Conservation (phyloP, 1,140 invertebrate genomes). For the Andricus grossulariae region DNA sequence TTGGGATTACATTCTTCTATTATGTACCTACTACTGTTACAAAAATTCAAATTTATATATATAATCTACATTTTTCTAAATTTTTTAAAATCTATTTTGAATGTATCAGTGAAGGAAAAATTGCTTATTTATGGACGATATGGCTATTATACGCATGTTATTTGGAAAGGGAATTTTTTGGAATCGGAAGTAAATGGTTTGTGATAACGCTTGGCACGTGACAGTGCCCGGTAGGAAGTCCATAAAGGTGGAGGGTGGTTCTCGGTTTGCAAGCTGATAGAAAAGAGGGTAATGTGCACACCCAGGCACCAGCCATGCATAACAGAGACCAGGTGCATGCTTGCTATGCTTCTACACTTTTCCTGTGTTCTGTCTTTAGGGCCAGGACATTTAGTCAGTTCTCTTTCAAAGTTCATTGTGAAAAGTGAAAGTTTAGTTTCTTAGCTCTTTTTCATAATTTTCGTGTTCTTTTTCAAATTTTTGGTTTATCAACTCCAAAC, state of each 20-base stretch:
- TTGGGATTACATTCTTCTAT: too few relatives aligned
- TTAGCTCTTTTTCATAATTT: background rate
- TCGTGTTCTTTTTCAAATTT: too few relatives aligned
- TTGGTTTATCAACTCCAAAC: too few relatives aligned
- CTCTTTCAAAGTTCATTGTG: conserved; percentile 34
- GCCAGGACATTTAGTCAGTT: conserved; percentile 36
- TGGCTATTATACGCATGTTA: background rate
- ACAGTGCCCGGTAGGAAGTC: conserved; percentile 41
- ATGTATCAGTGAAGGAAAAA: background rate
- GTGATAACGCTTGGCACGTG: conserved; percentile 42
- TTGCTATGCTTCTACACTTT: conserved; percentile 45
- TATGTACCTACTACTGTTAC: too few relatives aligned
- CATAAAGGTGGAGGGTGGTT: conserved; percentile 45
- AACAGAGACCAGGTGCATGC: conserved; percentile 67
- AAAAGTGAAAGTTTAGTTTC: conserved; percentile 15
- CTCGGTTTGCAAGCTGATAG: conserved; percentile 51
- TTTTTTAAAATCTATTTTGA: too few relatives aligned
- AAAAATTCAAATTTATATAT: too few relatives aligned
- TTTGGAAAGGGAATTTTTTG: background rate
- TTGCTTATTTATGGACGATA: background rate
- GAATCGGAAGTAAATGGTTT: background rate
- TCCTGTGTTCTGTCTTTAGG: conserved; percentile 37
- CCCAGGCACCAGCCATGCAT: conserved; percentile 65
- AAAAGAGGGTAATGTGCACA: conserved; percentile 57
- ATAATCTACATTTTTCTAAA: too few relatives aligned